Evolutionary conservation across 2,797 vertebrate genomes (phyloP), one percentile per base, ranked within the genome.

Genomic region (Eleutherodactylus coqui): DNA sequence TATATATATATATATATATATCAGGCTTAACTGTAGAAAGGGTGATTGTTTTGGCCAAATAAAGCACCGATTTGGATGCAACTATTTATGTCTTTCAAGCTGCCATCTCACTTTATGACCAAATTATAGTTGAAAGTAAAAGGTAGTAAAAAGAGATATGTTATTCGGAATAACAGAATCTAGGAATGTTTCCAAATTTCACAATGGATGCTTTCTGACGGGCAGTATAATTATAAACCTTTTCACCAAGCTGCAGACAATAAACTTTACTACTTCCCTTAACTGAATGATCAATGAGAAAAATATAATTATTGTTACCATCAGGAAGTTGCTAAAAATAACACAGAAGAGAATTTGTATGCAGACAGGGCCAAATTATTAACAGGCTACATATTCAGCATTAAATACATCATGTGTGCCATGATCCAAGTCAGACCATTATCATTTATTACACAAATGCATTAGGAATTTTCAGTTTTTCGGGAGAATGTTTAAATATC

Each of bases 151-250:
- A 84, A 70, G 62, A 79, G 77, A 87, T 47, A 87, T 81, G 86
- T 80, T 87, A 79, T 62, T 84, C 67, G 67, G 55, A 69, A 75
- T 79, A 75, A 75, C 86, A 87, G 77, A 81, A 75, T 87, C 86
- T 85, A 87, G 86, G 86, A 87, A 84, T 69, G 77, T 38, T 81
- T 87, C 86, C 86, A 87, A 81, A 76, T 84, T 83, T 81, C 55
- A 76, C 86, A 87, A 84, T 85, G 70, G 86, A 87, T 84, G 34
- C 77, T 85, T 76, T 81, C 47, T 75, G 70, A 75, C 47, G 51
- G 84, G 82, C 53, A 79, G 77, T 87, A 75, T 84, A 81, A 87
- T 87, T 84, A 87, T 76, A 87, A 58, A 87, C 86, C 70, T 70
- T 85, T 70, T 85, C 69, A 79, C 67, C 55, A 75, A 79, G 69